phyloP scores from a whole-genome alignment of 2,113 vertebrate genomes.

The Oreochromis aureus region DNA sequence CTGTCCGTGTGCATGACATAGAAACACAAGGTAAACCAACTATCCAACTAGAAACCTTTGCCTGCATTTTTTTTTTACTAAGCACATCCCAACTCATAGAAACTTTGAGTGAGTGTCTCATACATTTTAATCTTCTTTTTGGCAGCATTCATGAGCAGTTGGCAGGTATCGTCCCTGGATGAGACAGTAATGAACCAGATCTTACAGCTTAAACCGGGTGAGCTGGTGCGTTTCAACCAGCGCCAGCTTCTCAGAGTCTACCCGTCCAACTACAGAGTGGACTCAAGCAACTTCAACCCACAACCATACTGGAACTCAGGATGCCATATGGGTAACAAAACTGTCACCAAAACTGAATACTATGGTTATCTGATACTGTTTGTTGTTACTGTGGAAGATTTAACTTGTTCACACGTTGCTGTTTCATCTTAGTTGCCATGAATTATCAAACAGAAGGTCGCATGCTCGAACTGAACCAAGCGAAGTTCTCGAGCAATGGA shows the following conservation, averaged over 20 bases:
- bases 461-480: slow-evolving; percentile 89
- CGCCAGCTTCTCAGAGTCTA: slow-evolving; percentile 90
- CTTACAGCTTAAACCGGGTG: slow-evolving; percentile 81
- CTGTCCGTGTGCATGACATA: slow-evolving; percentile 87
- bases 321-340: slow-evolving; percentile 86
- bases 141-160: slow-evolving; percentile 75
- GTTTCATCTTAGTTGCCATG: slow-evolving; percentile 79
- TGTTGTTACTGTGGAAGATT: background rate
- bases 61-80: background rate
- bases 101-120: background rate
- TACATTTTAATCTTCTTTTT: background rate
- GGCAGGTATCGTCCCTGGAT: slow-evolving; percentile 94
- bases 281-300: slow-evolving; percentile 96
- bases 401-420: background rate
- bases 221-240: slow-evolving; percentile 90
- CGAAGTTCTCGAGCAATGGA: slow-evolving; percentile 91
- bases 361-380: background rate
- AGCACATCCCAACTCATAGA: background rate
- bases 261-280: slow-evolving; percentile 88
- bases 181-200: slow-evolving; percentile 92
- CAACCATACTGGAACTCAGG: slow-evolving; percentile 94
- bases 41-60: background rate
- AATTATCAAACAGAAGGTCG: slow-evolving; percentile 96
- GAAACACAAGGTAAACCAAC: slow-evolving; percentile 81
- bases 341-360: background rate